phyloP scores from a whole-genome alignment of 2,888 invertebrate species.

The Tinea pellionella region DNA sequence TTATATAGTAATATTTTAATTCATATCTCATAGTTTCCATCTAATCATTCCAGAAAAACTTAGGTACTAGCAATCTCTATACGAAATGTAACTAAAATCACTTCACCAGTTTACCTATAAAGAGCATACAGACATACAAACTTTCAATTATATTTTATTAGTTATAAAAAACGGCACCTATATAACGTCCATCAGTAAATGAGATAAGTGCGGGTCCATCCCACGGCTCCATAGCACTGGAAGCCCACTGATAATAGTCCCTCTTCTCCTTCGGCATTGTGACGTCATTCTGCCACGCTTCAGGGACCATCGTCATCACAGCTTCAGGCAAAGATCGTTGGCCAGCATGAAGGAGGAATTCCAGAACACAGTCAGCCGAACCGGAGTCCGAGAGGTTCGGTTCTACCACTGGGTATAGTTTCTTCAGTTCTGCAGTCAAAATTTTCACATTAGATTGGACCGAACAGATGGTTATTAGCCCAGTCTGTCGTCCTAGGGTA shows the following conservation, averaged over 20 bases:
- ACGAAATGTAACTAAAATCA: no score
- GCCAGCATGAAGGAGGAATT: conserved; percentile 95
- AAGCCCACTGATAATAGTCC: conserved; percentile 97
- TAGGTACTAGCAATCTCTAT: no score
- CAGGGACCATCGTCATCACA: conserved; percentile 99
- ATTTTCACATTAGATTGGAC: no score
- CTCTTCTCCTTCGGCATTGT: conserved; percentile 94
- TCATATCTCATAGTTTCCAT: no score
- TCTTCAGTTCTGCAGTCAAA: conserved; percentile 72
- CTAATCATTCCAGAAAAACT: no score
- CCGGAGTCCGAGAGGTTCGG: conserved; percentile 98
- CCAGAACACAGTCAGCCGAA: conserved; percentile 96
- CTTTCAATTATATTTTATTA: no score
- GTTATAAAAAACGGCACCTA: no score
- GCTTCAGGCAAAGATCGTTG: conserved; percentile 94
- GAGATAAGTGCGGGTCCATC: conserved; percentile 97
- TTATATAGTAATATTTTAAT: no score
- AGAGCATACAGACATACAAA: no score
- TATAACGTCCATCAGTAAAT: conserved; percentile 97
- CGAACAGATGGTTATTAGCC: no score
- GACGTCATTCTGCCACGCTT: conserved; percentile 96
- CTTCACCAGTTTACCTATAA: no score
- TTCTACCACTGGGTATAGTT: conserved; percentile 96
- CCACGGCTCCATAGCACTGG: conserved; percentile 99
- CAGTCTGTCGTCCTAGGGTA: no score